Conservation (phyloP, 2,113 vertebrate species). For the Oreochromis aureus region DNA sequence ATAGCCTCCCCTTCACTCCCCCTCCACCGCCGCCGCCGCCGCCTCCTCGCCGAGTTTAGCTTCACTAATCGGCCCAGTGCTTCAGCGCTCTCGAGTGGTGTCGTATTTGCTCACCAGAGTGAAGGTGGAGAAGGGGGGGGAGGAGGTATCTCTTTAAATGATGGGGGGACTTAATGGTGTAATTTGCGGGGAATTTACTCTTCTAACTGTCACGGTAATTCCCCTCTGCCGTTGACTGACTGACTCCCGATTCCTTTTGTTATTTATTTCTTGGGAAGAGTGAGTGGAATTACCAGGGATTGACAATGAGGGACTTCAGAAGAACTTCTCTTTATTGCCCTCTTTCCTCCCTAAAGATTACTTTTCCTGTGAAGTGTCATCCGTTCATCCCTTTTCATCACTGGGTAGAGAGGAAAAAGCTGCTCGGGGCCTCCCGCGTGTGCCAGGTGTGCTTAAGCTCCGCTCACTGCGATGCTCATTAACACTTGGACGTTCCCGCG, state of each 20-base stretch:
- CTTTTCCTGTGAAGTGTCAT: slow-evolving; percentile 22
- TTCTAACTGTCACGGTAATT: slow-evolving; percentile 39
- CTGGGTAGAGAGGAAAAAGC: not conserved
- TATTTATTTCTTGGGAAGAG: slow-evolving; percentile 19
- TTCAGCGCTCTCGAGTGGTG: slow-evolving; percentile 12
- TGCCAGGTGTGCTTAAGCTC: not conserved
- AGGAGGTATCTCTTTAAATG: slow-evolving; percentile 13
- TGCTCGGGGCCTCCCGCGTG: not conserved
- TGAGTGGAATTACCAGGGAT: slow-evolving; percentile 31
- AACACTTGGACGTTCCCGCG: not conserved
- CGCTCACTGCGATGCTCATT: slow-evolving; percentile 13
- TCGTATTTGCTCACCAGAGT: slow-evolving; percentile 11
- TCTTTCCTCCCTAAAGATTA: not conserved
- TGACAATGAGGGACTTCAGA: slow-evolving; percentile 18
- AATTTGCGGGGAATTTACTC: slow-evolving; percentile 51
- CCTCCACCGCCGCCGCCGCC: not conserved
- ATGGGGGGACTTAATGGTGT: slow-evolving; percentile 36
- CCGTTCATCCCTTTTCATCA: slow-evolving; percentile 4
- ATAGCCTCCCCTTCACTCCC: not conserved
- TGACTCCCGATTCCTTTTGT: slow-evolving; percentile 14
- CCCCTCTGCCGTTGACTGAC: slow-evolving; percentile 12
- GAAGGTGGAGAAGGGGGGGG: not conserved
- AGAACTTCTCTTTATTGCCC: not conserved
- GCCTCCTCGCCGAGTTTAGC: slow-evolving; percentile 17
- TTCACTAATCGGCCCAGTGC: slow-evolving; percentile 42